Conservation (phyloP, 2,888 invertebrate genomes). For the Pediacus dermestoides region DNA sequence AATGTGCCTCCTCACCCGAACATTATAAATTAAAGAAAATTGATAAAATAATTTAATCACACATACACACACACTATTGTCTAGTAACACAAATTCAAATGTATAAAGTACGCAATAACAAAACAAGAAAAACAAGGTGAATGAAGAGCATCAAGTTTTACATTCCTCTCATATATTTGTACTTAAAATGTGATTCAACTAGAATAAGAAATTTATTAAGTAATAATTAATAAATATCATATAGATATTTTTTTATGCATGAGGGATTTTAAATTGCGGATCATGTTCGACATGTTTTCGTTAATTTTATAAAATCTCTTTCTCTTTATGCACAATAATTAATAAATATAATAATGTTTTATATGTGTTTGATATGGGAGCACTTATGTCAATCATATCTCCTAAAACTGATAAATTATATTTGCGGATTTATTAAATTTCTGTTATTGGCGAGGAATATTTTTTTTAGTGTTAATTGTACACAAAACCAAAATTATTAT, state of each 20-base stretch:
- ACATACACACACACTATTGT: no score
- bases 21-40: conserved; percentile 26
- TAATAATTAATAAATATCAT: conserved; percentile 42
- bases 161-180: conserved; percentile 45
- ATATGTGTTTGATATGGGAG: no score
- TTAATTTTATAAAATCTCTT: conserved; percentile 25
- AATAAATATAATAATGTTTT: no score
- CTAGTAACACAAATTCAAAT: conserved; percentile 25
- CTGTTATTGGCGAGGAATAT: conserved; percentile 5
- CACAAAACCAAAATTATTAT: no score
- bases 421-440: conserved; percentile 13
- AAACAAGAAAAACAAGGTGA: conserved; percentile 33
- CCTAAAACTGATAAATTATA: no score
- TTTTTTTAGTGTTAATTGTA: no score
- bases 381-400: no score
- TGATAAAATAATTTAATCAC: conserved; percentile 21
- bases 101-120: conserved; percentile 18
- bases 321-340: conserved; percentile 29
- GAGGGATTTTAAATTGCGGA: conserved; percentile 36
- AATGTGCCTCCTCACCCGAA: conserved; percentile 48
- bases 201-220: conserved; percentile 42
- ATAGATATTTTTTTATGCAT: conserved; percentile 49
- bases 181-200: conserved; percentile 51
- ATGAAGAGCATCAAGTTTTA: conserved; percentile 32
- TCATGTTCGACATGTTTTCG: conserved; percentile 22